Evolutionary conservation across 2,113 vertebrate species (phyloP), one percentile per base, ranked within the genome.

Genomic region (Telmatochromis sp.): DNA sequence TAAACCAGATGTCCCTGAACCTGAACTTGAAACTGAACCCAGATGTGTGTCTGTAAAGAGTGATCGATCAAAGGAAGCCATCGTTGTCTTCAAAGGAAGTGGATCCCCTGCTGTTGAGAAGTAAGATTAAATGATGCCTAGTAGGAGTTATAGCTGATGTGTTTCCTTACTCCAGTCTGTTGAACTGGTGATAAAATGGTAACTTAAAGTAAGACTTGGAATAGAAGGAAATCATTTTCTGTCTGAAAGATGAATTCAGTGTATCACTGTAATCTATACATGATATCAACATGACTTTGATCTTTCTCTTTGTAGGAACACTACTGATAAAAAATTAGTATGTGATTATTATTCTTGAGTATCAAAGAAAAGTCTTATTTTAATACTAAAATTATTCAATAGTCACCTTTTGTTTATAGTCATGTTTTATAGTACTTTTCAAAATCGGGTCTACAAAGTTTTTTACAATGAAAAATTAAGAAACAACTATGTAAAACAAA

Each of bases 1-100:
- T 17, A 63, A 35, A 33, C 31, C 58, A 63, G 31, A 63, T 28
- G 31, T 19, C 1, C 31, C 0, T 60, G 57, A 31, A 31, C 7
- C 7, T 58, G 55, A 1, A 31, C 23, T 9, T 58, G 0, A 28
- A 58, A 15, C 51, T 54, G 51, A 54, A 21, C 51, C 58, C 58
- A 63, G 28, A 0, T 63, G 15, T 35, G 31, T 35, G 15, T 63
- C 58, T 65, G 31, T 65, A 8, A 65, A 35, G 9, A 65, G 58
- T 0, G 58, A 35, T 35, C 28, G 31, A 17, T 63, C 57, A 60
- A 60, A 33, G 58, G 58, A 60, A 60, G 1, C 9, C 60, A 5
- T 65, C 2, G 0, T n/a, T 65, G 31, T 35, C 15, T 65, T 65
- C 17, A 35, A 65, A 65, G 31, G 31, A 33, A 63, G 0, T 0